Evolutionary conservation across 2,113 vertebrate species (phyloP), one percentile per base, ranked within the genome.

Genomic region (Terrapene triunguis): DNA sequence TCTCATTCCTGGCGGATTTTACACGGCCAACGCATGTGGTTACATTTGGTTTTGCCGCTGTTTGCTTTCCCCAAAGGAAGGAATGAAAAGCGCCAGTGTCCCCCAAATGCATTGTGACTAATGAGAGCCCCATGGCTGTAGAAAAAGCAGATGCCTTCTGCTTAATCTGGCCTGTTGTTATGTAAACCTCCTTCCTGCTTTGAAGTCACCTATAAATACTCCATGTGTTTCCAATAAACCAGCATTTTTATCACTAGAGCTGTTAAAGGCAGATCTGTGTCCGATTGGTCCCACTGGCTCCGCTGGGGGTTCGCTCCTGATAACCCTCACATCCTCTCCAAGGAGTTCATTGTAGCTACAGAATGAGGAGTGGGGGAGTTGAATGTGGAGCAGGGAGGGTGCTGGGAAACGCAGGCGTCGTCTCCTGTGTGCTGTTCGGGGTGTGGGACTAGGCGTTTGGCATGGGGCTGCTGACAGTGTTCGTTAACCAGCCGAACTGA

Each of bases 141-240:
- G 65, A 79, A 91, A 97, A 96, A 97, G 96, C 97, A 98, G 97
- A 97, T 97, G 97, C 97, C 94, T 96, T 76, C 91, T 79, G 87
- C 95, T 87, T 92, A 95, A 97, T 96, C 95, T 85, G 94, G 25
- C 95, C 97, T 92, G 96, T 91, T 97, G 96, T 95, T 97, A 76
- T 97, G 96, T 97, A 95, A 97, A 97, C 92, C 97, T 93, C 94
- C 85, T 83, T 1, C 92, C 92, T 7, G 48, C 97, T 98, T 97
- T 98, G 97, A 98, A 96, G 97, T 97, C 93, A 95, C 93, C 94
- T 96, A 72, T 88, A 95, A 95, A 96, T 92, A 51, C 93, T 88
- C 96, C 97, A 97, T 98, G 94, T 97, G 97, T 97, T 97, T 97
- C 95, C 97, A 97, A 97, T 98, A 97, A 98, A 88, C 48, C 57